A percentile compares a stretch with the other conserved stretches of the same genome.
phyloP scores from a whole-genome alignment of 1,140 invertebrate species.

The Zaprionus nigranus region DNA sequence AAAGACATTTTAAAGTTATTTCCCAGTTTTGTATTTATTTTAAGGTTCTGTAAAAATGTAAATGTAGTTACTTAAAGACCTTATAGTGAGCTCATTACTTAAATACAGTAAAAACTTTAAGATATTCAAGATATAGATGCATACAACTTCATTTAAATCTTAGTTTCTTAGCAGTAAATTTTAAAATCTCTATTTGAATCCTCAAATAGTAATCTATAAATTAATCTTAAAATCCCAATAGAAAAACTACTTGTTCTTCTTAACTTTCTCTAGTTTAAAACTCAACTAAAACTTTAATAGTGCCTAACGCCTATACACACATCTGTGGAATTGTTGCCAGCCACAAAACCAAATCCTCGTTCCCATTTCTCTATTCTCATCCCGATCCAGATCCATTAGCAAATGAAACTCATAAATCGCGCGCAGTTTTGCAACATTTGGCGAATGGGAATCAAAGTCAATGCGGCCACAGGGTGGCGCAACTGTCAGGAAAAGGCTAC shows the following conservation, averaged over 20 bases:
- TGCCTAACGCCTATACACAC: conserved; percentile 67
- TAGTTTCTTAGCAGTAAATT: too few species aligned
- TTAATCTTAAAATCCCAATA: not conserved
- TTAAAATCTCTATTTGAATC: too few species aligned
- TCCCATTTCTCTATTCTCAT: conserved; percentile 13
- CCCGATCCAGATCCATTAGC: conserved; percentile 74
- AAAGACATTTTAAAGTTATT: not conserved
- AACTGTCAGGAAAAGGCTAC: conserved; percentile 35
- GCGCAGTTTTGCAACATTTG: conserved; percentile 66
- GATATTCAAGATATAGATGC: too few species aligned
- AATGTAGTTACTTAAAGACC: too few species aligned
- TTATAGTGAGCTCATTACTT: accelerated
- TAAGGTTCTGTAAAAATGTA: too few species aligned
- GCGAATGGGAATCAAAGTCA: conserved; percentile 71
- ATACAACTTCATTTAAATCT: too few species aligned
- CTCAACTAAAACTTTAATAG: conserved; percentile 50
- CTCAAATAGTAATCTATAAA: too few species aligned
- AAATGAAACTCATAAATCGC: conserved; percentile 81
- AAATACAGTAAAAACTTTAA: too few species aligned
- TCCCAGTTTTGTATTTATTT: not conserved
- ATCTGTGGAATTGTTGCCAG: conserved; percentile 63
- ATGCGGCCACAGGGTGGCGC: conserved; percentile 59
- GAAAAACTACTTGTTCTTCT: not conserved
- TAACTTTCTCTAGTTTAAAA: not conserved
- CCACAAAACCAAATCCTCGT: not conserved